These are phyloP conservation scores for Laticauda laticaudata DNA, from an alignment of 2,113 vertebrate genomes.

Conservation along the genomic window DNA sequence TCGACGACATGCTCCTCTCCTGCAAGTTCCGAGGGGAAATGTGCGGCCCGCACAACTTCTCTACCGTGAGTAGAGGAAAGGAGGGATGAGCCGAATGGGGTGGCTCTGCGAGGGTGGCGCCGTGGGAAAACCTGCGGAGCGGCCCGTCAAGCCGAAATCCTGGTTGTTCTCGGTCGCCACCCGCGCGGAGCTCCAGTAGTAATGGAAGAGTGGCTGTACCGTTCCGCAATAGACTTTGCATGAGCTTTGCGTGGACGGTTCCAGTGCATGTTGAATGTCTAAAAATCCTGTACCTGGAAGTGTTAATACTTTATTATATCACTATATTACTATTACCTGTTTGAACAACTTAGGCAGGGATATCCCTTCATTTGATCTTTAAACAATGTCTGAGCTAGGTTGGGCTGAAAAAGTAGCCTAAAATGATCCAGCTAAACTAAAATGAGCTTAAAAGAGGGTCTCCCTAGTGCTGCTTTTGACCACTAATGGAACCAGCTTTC, in stretches of 20 bases:
- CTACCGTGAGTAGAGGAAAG: conserved; percentile 82
- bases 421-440: neutral
- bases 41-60: conserved; percentile 96
- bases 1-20: conserved; percentile 96
- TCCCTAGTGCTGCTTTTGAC: neutral
- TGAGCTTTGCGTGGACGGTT: neutral
- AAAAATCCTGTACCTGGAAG: neutral
- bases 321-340: neutral
- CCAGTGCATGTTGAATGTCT: neutral
- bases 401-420: neutral
- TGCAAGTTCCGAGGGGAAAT: conserved; percentile 95
- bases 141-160: neutral
- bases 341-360: neutral
- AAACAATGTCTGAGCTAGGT: neutral
- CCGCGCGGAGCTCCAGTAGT: neutral
- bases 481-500: neutral
- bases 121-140: neutral
- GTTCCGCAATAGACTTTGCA: neutral
- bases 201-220: neutral
- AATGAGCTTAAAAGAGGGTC: neutral
- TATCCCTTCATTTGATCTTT: neutral
- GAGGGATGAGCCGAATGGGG: neutral
- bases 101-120: neutral
- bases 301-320: neutral
- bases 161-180: neutral